Base-by-base conservation (phyloP, 1,140 invertebrate genomes). In the Temnothorax nylanderi region DNA sequence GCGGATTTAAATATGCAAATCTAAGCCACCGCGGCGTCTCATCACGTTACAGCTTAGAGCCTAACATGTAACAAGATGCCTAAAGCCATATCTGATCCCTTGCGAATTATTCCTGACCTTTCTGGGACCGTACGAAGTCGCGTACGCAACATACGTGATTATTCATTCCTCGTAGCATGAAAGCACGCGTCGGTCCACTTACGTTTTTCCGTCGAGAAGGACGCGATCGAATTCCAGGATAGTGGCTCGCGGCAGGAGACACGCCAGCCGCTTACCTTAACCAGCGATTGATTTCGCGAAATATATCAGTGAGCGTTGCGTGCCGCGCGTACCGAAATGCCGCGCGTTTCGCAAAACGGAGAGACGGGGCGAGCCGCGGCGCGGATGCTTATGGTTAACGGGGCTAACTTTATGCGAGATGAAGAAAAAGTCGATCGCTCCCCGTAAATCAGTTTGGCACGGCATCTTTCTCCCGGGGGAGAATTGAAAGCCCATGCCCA, bases 381-480 rank as follows among this genome's bases (percentile, higher is more conserved):
- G 51, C 47, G 56, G 65, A 89, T 80, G n/a, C 64, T 91, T 91
- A 90, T 88, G 90, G 91, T 81, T 77, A 92, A 92, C 80, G 87
- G 81, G 91, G 91, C 87, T 92, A 92, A 91, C 72, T 87, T 86
- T 86, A 88, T 85, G 86, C 80, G 72, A 67, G 60, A 26, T 26
- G 21, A n/a, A 76, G 65, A 86, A 88, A 84, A 85, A 90, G 81
- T 80, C 51, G 84, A 44, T 80, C 71, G 87, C 72, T 80, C 77
- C 65, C 71, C 85, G 74, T 82, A 71, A 90, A 90, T 90, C 87
- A 87, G 87, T 86, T 86, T 91, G 60, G 58, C 69, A 18, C 86
- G 60, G 51, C 26, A 26, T 82, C 75, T 71, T 86, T 82, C 64
- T 81, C 89, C 69, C 76, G 10, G 34, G 72, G 88, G 88, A 87